These are phyloP conservation scores for Lagodon rhomboides DNA, from an alignment of 2,797 vertebrate species.

Conservation along the genomic window DNA sequence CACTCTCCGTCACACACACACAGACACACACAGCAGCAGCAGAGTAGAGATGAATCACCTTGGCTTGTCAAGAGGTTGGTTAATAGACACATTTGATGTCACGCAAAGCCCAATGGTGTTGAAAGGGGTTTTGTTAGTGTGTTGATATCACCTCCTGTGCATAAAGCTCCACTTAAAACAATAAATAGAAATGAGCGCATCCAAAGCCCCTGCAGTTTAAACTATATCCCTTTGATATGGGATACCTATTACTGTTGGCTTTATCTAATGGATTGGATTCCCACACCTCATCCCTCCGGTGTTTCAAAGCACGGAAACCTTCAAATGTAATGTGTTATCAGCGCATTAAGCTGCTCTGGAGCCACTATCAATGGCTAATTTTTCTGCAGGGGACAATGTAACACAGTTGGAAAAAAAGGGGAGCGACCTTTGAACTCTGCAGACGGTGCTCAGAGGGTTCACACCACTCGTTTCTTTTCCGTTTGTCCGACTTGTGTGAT, in stretches of 20 bases:
- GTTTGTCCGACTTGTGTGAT: slow-evolving; percentile 7
- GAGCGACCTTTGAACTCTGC: slow-evolving; percentile 66
- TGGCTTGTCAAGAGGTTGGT: slow-evolving; percentile 83
- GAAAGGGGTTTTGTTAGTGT: slow-evolving; percentile 84
- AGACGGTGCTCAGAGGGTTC: neutral
- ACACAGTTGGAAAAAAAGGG: slow-evolving; percentile 52
- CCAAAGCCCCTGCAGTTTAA: slow-evolving; percentile 83
- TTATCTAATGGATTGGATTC: slow-evolving; percentile 86
- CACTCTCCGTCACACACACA: slow-evolving; percentile 23
- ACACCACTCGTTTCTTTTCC: slow-evolving; percentile 2
- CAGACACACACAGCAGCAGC: slow-evolving; percentile 41
- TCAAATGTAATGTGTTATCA: slow-evolving; percentile 81
- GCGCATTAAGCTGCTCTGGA: slow-evolving; percentile 75
- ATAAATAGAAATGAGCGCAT: slow-evolving; percentile 83
- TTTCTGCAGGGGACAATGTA: slow-evolving; percentile 59
- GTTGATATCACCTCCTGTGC: slow-evolving; percentile 83
- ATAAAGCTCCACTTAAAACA: slow-evolving; percentile 86
- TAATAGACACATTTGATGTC: slow-evolving; percentile 87
- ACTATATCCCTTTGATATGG: slow-evolving; percentile 84
- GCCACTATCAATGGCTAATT: slow-evolving; percentile 58
- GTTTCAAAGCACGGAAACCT: slow-evolving; percentile 79
- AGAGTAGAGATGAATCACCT: slow-evolving; percentile 81
- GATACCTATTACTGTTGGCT: slow-evolving; percentile 84
- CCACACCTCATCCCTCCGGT: slow-evolving; percentile 76
- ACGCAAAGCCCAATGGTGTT: slow-evolving; percentile 81